Conservation (phyloP, 2,113 vertebrate species). For the Aldabrachelys gigantea region DNA sequence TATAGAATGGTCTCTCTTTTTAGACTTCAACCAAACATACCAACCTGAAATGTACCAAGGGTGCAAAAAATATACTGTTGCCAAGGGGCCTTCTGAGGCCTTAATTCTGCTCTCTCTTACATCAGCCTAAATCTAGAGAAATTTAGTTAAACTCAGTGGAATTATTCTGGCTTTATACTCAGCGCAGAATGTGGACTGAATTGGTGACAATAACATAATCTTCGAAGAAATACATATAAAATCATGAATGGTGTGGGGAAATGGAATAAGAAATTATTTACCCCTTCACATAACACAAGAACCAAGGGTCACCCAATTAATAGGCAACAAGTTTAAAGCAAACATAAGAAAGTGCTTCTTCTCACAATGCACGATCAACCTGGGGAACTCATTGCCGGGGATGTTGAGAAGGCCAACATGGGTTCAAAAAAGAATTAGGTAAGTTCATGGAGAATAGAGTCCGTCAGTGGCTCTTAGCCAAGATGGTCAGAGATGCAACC, state of each 20-base stretch:
- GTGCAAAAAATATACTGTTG: not conserved
- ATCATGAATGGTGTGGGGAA: not conserved
- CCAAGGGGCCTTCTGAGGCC: accelerated
- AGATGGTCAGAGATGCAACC: not conserved
- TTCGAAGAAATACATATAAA: accelerated
- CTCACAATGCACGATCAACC: not conserved
- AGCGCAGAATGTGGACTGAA: not conserved
- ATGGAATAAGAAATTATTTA: not conserved
- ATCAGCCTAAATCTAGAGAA: not conserved
- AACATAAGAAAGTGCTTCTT: not conserved
- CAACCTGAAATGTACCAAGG: accelerated
- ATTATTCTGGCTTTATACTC: accelerated
- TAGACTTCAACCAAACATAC: not conserved
- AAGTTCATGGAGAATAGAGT: not conserved
- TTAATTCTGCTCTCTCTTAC: accelerated
- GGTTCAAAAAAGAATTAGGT: not conserved
- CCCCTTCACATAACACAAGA: not conserved
- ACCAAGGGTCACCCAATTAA: not conserved
- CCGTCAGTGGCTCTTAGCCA: not conserved
- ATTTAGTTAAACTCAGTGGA: accelerated
- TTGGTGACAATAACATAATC: accelerated
- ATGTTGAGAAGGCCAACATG: not conserved
- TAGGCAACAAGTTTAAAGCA: not conserved
- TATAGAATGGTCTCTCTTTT: not conserved
- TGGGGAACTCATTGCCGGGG: not conserved